Evolutionary conservation across 2,113 vertebrate genomes (phyloP), one percentile per base, ranked within the genome.

Genomic region (Chinchilla lanigera): DNA sequence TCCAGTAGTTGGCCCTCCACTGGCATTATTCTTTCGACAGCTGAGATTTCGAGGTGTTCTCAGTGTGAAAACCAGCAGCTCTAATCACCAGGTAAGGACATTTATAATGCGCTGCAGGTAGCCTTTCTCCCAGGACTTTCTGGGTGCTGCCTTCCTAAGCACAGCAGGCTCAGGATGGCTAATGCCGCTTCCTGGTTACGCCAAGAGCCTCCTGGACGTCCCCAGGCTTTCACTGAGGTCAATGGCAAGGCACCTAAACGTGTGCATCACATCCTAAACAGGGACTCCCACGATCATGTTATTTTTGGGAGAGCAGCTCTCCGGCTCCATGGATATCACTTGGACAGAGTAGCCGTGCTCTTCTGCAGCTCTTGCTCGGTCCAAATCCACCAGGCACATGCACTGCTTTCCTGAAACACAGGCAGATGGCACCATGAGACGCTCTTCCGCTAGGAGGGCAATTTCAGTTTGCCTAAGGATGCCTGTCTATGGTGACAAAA

Each of bases 281-380:
- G 98, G 99, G 93, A 98, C 95, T 20, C 99, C 99, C 90, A 99
- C 98, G 80, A 99, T 97, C 99, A 99, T 99, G 98, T 99, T 99
- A 98, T 99, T 99, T 98, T 99, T 99, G 20, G 99, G 99, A 60
- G 99, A 99, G 96, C 99, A 99, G 88, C 99, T 99, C 96, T 99
- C 99, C 20, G 99, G 99, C 98, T 99, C 99, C 99, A 99, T 99
- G 77, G 99, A 99, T 91, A 99, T 99, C 95, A 99, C 99, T 93
- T 98, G 98, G 71, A 99, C 99, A 0, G 98, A 98, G 97, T 99
- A 99, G 56, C 99, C 99, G 11, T 9, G 96, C 95, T 98, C 98
- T 98, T 99, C 99, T n/a, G 99, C 99, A 77, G 98, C 99, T 99
- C 99, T 99, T 0, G 99, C 99, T 41, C 99, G 99, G 97, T 99